A percentile compares a stretch with the other conserved stretches of the same genome.
phyloP scores from a whole-genome alignment of 1,140 invertebrate genomes.

The Mamestra configurata region DNA sequence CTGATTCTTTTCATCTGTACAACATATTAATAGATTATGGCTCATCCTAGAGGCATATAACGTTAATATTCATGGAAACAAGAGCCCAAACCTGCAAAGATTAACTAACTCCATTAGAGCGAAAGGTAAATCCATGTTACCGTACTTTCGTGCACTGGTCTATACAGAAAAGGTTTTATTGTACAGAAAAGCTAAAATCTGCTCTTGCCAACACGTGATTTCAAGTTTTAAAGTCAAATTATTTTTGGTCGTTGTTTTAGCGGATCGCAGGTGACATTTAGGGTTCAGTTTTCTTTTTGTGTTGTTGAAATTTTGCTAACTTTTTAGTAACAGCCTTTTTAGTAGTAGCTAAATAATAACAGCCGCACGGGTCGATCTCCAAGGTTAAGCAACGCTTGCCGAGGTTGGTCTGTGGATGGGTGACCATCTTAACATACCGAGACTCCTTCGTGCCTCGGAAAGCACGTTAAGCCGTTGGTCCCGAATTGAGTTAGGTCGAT shows the following conservation, averaged over 20 bases:
- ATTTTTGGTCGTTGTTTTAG: conserved; percentile 17
- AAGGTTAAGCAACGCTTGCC: no score
- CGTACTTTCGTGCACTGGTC: conserved; percentile 33
- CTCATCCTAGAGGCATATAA: no score
- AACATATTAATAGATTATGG: no score
- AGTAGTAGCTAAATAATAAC: no score
- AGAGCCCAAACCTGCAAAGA: background rate
- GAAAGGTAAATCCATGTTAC: conserved; percentile 27
- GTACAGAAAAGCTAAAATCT: conserved; percentile 15
- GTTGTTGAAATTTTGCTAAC: background rate
- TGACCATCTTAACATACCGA: no score
- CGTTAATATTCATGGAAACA: no score
- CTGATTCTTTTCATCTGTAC: no score
- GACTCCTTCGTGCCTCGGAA: no score
- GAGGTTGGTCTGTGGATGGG: no score
- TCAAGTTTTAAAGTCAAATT: conserved; percentile 19
- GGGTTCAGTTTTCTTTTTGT: background rate
- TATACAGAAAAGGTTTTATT: conserved; percentile 19
- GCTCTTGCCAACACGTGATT: conserved; percentile 21
- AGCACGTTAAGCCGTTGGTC: no score
- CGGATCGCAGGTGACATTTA: background rate
- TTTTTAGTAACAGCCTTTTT: no score
- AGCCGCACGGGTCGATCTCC: no score
- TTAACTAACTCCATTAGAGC: background rate
- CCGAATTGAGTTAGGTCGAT: background rate